phyloP scores from a whole-genome alignment of 2,113 vertebrate genomes.

The Propithecus coquereli region DNA sequence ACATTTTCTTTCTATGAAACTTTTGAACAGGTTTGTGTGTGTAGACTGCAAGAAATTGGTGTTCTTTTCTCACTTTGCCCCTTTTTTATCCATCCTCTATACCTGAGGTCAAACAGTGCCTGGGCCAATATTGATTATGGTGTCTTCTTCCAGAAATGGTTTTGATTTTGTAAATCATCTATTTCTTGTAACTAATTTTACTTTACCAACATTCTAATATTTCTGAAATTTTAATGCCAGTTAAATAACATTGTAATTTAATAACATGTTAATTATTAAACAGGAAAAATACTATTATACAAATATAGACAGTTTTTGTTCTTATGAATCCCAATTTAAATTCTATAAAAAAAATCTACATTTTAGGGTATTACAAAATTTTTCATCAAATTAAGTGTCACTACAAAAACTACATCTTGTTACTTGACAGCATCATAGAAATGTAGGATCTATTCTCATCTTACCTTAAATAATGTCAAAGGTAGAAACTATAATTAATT shows the following conservation, averaged over 20 bases:
- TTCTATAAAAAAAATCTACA: neutral
- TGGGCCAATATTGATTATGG: neutral
- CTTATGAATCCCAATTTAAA: neutral
- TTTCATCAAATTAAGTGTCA: neutral
- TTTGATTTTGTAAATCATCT: neutral
- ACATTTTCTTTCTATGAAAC: neutral
- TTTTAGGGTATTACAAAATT: neutral
- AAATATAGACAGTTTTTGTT: neutral
- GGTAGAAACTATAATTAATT: neutral
- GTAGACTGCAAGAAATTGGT: neutral
- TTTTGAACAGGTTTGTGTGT: neutral
- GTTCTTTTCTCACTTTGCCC: neutral
- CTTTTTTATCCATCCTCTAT: neutral
- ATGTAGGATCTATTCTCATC: neutral
- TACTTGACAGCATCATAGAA: neutral
- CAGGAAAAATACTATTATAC: neutral
- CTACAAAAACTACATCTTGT: neutral
- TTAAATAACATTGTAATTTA: neutral
- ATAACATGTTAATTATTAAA: neutral
- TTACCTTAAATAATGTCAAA: neutral
- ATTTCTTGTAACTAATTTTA: too few species aligned
- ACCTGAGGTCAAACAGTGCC: neutral
- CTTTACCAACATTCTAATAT: too few species aligned
- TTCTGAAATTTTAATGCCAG: neutral
- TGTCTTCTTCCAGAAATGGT: neutral